Percentiles rank a stretch among this genome's conserved stretches.
phyloP scores from a whole-genome alignment of 2,888 invertebrate genomes.

The Tenthredo amoena region DNA sequence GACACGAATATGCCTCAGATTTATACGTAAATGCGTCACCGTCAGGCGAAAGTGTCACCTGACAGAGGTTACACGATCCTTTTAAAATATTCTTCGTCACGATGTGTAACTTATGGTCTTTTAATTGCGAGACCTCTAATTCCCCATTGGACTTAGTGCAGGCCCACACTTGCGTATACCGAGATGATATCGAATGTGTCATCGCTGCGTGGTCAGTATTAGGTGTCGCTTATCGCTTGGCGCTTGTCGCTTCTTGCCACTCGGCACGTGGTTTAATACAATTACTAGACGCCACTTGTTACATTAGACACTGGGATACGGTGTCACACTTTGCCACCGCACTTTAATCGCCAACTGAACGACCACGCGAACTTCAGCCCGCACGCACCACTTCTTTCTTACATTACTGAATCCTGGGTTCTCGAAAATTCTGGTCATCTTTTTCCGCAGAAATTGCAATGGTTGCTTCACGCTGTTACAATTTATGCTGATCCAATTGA shows the following conservation, averaged over 20 bases:
- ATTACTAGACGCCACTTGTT: constrained; percentile 47
- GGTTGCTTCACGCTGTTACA: background rate
- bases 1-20: background rate
- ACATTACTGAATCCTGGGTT: background rate
- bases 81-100: constrained; percentile 21
- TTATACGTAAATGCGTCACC: constrained; percentile 12
- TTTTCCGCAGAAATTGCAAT: background rate
- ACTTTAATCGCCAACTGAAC: constrained; percentile 15
- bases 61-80: background rate
- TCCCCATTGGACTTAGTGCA: background rate
- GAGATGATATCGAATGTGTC: constrained; percentile 42
- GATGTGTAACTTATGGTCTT: constrained; percentile 19
- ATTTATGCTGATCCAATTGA: background rate
- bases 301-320: constrained; percentile 7
- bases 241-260: constrained; percentile 34
- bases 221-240: constrained; percentile 43
- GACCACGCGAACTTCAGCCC: background rate
- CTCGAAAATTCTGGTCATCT: background rate
- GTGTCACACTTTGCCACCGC: constrained; percentile 36
- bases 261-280: constrained; percentile 29
- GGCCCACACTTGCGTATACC: background rate
- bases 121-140: constrained; percentile 12
- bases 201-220: constrained; percentile 39
- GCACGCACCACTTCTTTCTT: background rate
- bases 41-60: background rate